Percentiles rank a stretch among this genome's conserved stretches.
These are phyloP conservation scores for Cinara cedri DNA, from an alignment of 2,888 invertebrate genomes.

Conservation along the genomic window DNA sequence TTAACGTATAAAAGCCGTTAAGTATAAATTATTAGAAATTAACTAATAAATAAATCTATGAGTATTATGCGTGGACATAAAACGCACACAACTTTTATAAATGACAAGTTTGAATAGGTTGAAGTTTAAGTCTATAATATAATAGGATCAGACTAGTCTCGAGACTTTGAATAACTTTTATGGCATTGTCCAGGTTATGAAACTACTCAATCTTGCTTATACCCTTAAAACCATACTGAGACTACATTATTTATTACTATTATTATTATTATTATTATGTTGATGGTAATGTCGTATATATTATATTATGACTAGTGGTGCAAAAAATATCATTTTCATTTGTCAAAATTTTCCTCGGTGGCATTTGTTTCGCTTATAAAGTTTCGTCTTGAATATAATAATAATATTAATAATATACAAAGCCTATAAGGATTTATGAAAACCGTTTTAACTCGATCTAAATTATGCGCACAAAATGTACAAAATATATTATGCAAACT, in stretches of 20 bases:
- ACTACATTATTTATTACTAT: too few species aligned
- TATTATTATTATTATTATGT: conserved; percentile 15
- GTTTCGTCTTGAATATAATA: conserved; percentile 14
- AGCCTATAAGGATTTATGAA: conserved; percentile 21
- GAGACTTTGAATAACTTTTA: conserved; percentile 42
- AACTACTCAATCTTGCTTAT: conserved; percentile 53
- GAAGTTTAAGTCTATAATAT: conserved; percentile 38
- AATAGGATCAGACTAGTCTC: conserved; percentile 48
- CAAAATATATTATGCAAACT: neutral
- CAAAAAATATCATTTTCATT: conserved; percentile 44
- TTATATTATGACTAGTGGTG: conserved; percentile 3
- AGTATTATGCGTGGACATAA: neutral
- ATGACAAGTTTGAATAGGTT: conserved; percentile 35
- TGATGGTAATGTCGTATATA: conserved; percentile 12
- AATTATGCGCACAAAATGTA: conserved; percentile 14
- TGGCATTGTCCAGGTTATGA: conserved; percentile 42
- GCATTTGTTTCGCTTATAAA: conserved; percentile 36
- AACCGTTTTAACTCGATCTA: neutral
- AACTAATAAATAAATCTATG: too few species aligned
- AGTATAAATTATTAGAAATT: too few species aligned
- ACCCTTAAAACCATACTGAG: conserved; percentile 46
- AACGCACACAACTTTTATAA: neutral
- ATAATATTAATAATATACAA: too few species aligned
- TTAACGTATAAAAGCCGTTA: too few species aligned
- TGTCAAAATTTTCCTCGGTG: conserved; percentile 34